Conservation (phyloP, 2,888 invertebrate species). For the Volucella bombylans region DNA sequence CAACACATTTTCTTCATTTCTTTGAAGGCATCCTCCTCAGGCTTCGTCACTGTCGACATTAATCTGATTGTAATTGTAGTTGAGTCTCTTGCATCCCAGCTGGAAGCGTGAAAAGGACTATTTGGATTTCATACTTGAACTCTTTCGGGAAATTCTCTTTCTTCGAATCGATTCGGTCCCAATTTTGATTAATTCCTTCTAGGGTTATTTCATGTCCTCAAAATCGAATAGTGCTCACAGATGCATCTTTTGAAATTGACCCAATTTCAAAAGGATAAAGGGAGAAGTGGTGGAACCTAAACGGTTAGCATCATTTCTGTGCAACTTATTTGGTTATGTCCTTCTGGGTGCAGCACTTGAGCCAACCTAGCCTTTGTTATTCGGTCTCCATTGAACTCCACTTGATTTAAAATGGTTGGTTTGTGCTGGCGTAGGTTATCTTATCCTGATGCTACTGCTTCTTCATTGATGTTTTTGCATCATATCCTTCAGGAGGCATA, state of each 20-base stretch:
- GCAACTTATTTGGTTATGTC: constrained; percentile 30
- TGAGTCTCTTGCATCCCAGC: constrained; percentile 29
- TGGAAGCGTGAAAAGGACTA: constrained; percentile 25
- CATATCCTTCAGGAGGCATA: constrained; percentile 10
- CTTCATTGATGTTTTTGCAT: constrained; percentile 33
- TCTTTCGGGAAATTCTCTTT: constrained; percentile 21
- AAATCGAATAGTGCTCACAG: constrained; percentile 31
- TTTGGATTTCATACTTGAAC: constrained; percentile 48
- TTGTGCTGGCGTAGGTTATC: constrained; percentile 12
- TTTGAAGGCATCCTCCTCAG: neutral
- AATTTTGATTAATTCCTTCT: neutral
- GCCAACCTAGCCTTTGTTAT: constrained; percentile 13
- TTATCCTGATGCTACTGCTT: constrained; percentile 24
- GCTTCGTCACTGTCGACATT: constrained; percentile 56
- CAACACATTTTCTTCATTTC: constrained; percentile 34
- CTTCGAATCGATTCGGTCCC: constrained; percentile 32
- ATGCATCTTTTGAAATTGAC: constrained; percentile 39
- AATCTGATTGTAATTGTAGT: constrained; percentile 72
- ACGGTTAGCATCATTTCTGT: constrained; percentile 52
- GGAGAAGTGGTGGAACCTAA: constrained; percentile 11
- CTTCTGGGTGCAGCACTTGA: neutral
- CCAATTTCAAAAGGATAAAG: constrained; percentile 21
- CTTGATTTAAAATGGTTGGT: constrained; percentile 42
- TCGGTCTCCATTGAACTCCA: constrained; percentile 44
- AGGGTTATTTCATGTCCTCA: constrained; percentile 3